phyloP scores from a whole-genome alignment of 2,797 vertebrate species.

The Phrynocephalus guinanensis region DNA sequence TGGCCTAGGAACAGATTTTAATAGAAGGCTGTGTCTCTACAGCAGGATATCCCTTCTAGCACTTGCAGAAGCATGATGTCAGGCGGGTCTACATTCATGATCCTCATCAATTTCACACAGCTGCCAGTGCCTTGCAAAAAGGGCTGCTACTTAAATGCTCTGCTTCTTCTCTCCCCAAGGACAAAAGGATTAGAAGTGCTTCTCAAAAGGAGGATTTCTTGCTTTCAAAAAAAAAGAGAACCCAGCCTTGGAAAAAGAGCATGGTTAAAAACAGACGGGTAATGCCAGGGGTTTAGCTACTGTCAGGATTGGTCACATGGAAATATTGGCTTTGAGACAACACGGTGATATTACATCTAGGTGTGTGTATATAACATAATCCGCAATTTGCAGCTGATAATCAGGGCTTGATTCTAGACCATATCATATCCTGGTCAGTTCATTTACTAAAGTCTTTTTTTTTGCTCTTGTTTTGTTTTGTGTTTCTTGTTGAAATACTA shows the following conservation, averaged over 20 bases:
- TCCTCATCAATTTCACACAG: slow-evolving; percentile 10
- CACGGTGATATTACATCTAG: neutral
- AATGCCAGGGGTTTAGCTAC: neutral
- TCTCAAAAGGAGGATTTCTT: slow-evolving; percentile 18
- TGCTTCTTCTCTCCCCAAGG: slow-evolving; percentile 10
- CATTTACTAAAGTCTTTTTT: no score
- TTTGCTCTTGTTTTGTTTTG: no score
- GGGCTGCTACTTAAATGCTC: slow-evolving; percentile 13
- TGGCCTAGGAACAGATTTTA: neutral
- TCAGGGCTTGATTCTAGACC: neutral
- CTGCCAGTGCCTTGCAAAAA: neutral
- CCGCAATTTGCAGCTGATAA: neutral
- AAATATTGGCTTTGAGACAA: neutral
- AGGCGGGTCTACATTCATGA: neutral
- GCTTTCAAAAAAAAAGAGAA: slow-evolving; percentile 19
- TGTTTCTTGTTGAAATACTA: no score
- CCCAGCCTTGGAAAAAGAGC: neutral
- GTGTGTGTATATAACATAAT: neutral
- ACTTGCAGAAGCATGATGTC: neutral
- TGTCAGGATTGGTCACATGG: neutral
- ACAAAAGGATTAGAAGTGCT: slow-evolving; percentile 21
- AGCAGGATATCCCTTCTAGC: neutral
- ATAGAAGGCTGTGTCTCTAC: neutral
- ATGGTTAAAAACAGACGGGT: slow-evolving; percentile 11
- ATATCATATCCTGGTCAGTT: no score